Evolutionary conservation across 2,888 invertebrate genomes (phyloP).

Genomic region (Phasia obesa): DNA sequence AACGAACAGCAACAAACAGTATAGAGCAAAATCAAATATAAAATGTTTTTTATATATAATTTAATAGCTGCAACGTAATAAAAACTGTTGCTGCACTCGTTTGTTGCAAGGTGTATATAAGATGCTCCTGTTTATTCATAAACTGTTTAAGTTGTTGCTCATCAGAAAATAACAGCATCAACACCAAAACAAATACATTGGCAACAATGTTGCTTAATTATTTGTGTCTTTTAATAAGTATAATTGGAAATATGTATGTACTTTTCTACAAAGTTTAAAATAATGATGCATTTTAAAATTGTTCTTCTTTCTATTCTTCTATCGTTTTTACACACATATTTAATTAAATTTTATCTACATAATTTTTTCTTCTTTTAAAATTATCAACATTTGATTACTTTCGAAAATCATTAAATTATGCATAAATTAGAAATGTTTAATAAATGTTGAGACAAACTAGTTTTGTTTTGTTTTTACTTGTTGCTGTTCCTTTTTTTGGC

Average conservation of each 20-base stretch:
- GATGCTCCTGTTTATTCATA: constrained; percentile 2
- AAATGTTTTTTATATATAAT: constrained; percentile 32
- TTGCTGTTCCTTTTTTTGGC: background rate
- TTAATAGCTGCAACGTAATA: constrained; percentile 7
- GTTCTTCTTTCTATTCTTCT: background rate
- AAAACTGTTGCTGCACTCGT: background rate
- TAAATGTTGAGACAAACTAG: constrained; percentile 49
- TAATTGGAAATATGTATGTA: constrained; percentile 4
- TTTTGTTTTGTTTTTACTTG: constrained; percentile 8
- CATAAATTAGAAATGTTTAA: constrained; percentile 68
- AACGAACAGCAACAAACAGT: background rate
- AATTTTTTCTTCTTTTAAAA: constrained; percentile 24
- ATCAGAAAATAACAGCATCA: constrained; percentile 6
- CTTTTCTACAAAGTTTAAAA: background rate
- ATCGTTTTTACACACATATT: constrained; percentile 5
- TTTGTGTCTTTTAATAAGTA: constrained; percentile 24
- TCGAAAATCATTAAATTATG: constrained; percentile 48
- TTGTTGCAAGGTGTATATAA: background rate
- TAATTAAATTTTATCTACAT: constrained; percentile 48
- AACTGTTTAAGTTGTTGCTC: constrained; percentile 11
- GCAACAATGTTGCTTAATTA: constrained; percentile 56
- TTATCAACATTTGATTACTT: constrained; percentile 37
- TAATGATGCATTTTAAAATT: background rate
- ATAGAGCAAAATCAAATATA: constrained; percentile 58
- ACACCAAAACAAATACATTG: background rate